Evolutionary conservation across 2,797 vertebrate genomes (phyloP).

Genomic region (Bucorvus abyssinicus): DNA sequence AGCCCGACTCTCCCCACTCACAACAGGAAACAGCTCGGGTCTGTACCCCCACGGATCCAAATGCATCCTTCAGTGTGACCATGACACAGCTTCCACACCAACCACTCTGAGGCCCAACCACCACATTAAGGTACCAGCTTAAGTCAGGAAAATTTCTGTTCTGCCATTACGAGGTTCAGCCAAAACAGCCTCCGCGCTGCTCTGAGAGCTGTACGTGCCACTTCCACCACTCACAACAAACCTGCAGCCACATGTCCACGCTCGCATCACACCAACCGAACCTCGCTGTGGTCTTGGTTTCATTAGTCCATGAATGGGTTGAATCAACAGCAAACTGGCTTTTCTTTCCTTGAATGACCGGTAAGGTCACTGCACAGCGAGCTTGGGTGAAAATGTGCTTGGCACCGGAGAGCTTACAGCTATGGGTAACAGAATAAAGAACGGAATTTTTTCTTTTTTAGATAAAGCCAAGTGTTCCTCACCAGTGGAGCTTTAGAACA

Average conservation of each 20-base stretch:
- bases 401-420: neutral
- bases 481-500: neutral
- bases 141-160: neutral
- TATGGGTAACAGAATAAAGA: neutral
- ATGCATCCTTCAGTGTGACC: accelerated
- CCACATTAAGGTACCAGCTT: accelerated
- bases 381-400: neutral
- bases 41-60: neutral
- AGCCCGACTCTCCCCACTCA: neutral
- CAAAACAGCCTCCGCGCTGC: accelerated
- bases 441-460: neutral
- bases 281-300: accelerated
- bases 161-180: neutral
- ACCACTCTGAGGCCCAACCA: accelerated
- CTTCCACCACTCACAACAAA: neutral
- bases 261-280: accelerated
- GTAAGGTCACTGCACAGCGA: neutral
- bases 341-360: neutral
- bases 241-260: accelerated
- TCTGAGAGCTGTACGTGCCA: neutral
- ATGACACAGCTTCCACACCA: accelerated
- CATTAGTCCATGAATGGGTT: neutral
- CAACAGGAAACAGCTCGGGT: neutral
- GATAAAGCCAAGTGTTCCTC: neutral
- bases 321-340: neutral